These are phyloP conservation scores for Microcebus ravelobensis DNA, from an alignment of 2,113 vertebrate genomes.

Conservation along the genomic window DNA sequence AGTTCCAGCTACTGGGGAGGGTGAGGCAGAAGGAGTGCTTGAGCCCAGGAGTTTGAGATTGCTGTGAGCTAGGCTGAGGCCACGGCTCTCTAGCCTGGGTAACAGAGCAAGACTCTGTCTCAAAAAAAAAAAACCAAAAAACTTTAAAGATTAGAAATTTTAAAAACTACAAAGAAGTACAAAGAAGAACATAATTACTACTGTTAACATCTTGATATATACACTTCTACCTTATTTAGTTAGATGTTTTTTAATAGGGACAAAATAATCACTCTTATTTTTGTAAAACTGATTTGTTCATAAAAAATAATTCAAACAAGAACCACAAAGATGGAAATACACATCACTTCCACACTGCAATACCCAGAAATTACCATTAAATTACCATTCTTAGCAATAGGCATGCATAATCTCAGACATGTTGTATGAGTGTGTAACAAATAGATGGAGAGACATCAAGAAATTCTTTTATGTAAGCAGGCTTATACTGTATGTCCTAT, in stretches of 20 bases:
- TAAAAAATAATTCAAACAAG: neutral
- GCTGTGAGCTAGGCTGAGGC: no score
- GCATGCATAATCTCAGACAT: neutral
- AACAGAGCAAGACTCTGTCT: no score
- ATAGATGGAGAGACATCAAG: neutral
- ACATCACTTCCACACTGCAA: neutral
- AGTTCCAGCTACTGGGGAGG: no score
- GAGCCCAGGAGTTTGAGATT: no score
- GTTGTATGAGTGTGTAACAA: neutral
- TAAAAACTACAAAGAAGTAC: neutral
- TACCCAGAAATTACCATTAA: neutral
- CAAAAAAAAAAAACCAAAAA: neutral
- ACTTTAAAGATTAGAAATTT: neutral
- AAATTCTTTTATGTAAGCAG: neutral
- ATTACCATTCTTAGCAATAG: neutral
- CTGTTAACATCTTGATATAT: neutral
- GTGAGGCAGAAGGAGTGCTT: no score
- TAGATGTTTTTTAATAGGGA: neutral
- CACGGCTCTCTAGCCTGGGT: no score
- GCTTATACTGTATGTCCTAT: neutral
- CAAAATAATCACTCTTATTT: neutral
- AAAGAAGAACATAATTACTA: neutral
- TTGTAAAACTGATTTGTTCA: neutral
- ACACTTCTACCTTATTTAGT: neutral
- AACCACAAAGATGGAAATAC: neutral